Conservation (phyloP, 2,888 invertebrate species). For the Drosophila atroscutellata region DNA sequence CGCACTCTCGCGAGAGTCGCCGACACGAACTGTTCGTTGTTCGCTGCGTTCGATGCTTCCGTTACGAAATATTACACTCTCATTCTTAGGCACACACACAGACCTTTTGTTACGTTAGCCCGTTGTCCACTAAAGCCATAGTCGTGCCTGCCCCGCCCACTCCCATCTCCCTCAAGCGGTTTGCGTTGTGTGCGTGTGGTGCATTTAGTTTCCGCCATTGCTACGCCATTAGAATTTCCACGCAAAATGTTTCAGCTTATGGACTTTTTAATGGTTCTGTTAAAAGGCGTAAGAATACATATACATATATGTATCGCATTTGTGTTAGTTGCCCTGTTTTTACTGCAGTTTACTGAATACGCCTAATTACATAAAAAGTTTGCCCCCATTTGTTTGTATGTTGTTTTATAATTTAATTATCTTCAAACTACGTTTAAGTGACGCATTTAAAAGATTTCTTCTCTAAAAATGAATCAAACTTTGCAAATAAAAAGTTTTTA, state of each 20-base stretch:
- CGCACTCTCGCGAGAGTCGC: conserved; percentile 65
- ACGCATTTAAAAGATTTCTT: background rate
- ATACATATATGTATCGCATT: conserved; percentile 35
- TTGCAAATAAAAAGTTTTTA: background rate
- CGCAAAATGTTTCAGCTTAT: conserved; percentile 51
- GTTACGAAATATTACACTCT: conserved; percentile 18
- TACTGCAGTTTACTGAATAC: conserved; percentile 29
- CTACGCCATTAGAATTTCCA: conserved; percentile 55
- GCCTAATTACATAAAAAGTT: conserved; percentile 56
- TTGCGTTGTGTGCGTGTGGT: conserved; percentile 46
- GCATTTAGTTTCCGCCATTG: conserved; percentile 59
- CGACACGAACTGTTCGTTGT: conserved; percentile 18
- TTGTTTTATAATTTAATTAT: conserved; percentile 15
- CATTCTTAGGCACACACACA: background rate
- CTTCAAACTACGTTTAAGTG: conserved; percentile 28
- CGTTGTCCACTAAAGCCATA: conserved; percentile 38
- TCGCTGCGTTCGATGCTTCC: conserved; percentile 51
- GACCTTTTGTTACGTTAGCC: conserved; percentile 20
- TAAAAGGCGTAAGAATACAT: conserved; percentile 45
- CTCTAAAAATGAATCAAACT: background rate
- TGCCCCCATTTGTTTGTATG: background rate
- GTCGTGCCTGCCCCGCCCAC: background rate
- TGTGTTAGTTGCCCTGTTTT: conserved; percentile 44
- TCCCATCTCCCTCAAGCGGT: conserved; percentile 22
- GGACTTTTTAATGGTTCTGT: conserved; percentile 53